These are phyloP conservation scores for Urocyon cinereoargenteus DNA, from an alignment of 2,797 vertebrate genomes.

Conservation along the genomic window DNA sequence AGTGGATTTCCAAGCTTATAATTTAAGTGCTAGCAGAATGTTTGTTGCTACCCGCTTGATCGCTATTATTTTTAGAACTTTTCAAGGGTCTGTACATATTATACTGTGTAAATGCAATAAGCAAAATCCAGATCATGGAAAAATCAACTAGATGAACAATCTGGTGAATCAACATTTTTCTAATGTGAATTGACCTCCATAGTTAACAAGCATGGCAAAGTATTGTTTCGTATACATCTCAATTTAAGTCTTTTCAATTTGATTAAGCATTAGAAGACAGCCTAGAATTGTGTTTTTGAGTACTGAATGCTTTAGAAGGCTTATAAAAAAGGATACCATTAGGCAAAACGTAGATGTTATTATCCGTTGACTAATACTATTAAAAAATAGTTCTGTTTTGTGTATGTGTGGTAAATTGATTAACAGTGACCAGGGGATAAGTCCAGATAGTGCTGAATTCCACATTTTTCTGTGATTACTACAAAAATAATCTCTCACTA, in stretches of 20 bases:
- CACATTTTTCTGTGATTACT: background rate
- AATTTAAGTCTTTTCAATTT: background rate
- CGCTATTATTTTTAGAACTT: background rate
- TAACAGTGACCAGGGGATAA: background rate
- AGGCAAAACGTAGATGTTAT: background rate
- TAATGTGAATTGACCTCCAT: background rate
- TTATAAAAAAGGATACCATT: background rate
- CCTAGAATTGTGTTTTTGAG: background rate
- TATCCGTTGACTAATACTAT: background rate
- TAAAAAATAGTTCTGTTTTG: background rate
- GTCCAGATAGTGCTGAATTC: background rate
- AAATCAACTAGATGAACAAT: background rate
- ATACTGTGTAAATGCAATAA: background rate
- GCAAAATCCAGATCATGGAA: background rate
- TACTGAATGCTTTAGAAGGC: constrained; percentile 25
- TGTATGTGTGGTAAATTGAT: background rate
- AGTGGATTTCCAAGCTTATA: background rate
- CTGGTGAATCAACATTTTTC: background rate
- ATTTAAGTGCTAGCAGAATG: background rate
- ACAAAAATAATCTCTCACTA: background rate
- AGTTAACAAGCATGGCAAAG: background rate
- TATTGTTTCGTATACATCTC: background rate
- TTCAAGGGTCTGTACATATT: background rate
- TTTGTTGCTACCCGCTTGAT: background rate
- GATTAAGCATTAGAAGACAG: background rate